Percentiles rank a stretch among this genome's conserved stretches.
Evolutionary conservation across 2,113 vertebrate genomes (phyloP).

Genomic region (Gambusia affinis): DNA sequence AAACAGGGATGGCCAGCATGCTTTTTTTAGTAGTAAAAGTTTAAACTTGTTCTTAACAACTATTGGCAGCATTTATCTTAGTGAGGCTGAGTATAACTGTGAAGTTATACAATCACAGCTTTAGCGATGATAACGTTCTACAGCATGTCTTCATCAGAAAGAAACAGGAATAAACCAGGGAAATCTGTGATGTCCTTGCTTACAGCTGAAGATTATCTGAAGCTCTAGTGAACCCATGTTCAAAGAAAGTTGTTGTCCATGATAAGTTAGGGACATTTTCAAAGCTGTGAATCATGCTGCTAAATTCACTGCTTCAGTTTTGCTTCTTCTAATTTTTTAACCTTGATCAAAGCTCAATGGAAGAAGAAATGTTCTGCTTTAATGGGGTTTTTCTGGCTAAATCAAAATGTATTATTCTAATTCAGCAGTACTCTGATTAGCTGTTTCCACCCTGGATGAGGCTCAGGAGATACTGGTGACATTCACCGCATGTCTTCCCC

Average conservation of each 20-base stretch:
- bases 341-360: not conserved
- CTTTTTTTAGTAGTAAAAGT: not conserved
- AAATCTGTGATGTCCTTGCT: not conserved
- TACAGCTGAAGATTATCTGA: not conserved
- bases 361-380: not conserved
- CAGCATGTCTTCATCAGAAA: not conserved
- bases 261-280: not conserved
- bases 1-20: not conserved
- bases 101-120: not conserved
- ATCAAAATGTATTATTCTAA: not conserved
- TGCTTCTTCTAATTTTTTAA: not conserved
- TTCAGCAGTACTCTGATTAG: too few species aligned
- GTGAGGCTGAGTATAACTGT: not conserved
- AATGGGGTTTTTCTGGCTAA: not conserved
- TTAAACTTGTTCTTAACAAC: not conserved
- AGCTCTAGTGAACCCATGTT: not conserved
- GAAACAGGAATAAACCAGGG: not conserved
- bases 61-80: not conserved
- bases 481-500: too few species aligned
- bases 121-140: not conserved
- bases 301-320: not conserved
- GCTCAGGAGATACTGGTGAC: not conserved
- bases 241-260: not conserved
- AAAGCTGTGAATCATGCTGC: not conserved
- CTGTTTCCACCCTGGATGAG: not conserved